Conservation (phyloP, 2,113 vertebrate genomes). For the Psophia crepitans region DNA sequence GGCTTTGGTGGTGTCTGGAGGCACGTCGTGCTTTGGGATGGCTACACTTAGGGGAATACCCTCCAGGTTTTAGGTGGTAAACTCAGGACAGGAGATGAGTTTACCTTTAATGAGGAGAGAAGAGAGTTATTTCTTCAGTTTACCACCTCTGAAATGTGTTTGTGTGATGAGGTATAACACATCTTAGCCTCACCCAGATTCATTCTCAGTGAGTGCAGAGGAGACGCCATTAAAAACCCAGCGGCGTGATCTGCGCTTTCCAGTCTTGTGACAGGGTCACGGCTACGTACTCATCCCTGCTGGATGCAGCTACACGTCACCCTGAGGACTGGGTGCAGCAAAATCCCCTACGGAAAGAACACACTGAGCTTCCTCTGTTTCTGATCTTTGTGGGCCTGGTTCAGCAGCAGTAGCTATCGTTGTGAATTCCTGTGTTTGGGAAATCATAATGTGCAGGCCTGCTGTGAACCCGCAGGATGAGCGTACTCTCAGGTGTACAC, state of each 20-base stretch:
- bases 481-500: background rate
- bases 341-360: background rate
- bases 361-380: rapidly evolving
- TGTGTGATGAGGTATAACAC: rapidly evolving
- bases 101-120: background rate
- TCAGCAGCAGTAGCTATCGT: background rate
- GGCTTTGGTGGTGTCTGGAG: background rate
- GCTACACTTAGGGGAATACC: rapidly evolving
- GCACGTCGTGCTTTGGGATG: background rate
- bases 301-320: background rate
- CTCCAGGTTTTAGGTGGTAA: background rate
- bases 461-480: background rate
- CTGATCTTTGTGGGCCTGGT: background rate
- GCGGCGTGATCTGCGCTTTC: background rate
- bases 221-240: background rate
- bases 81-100: background rate
- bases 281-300: background rate
- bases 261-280: background rate
- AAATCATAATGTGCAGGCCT: background rate
- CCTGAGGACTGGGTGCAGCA: background rate
- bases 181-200: background rate
- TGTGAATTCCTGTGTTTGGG: background rate
- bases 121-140: background rate
- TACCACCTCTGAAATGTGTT: background rate
- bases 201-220: background rate